Conservation (phyloP, 2,888 invertebrate genomes). For the Entomobrya multifasciata region DNA sequence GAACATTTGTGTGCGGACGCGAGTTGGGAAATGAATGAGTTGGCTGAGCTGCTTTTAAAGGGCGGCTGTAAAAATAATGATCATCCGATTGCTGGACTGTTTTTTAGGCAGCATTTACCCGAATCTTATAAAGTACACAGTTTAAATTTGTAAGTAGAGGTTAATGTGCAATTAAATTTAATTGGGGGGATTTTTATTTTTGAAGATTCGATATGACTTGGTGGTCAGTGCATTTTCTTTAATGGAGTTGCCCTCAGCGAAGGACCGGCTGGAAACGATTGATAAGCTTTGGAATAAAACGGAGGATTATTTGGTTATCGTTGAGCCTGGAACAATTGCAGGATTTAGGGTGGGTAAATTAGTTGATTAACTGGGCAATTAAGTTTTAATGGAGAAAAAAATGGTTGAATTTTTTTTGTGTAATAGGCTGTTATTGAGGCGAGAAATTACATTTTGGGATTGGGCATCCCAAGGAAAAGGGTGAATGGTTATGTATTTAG, state of each 20-base stretch:
- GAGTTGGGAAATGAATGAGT: constrained; percentile 90
- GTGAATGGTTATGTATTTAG: constrained; percentile 85
- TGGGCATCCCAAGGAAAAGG: constrained; percentile 79
- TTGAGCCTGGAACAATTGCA: constrained; percentile 91
- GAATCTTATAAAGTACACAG: constrained; percentile 83
- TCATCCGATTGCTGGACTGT: constrained; percentile 85
- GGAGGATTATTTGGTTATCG: constrained; percentile 89
- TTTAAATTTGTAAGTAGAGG: neutral
- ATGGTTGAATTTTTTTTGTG: constrained; percentile 49
- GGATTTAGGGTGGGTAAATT: constrained; percentile 87
- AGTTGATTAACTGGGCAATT: neutral
- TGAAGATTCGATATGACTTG: constrained; percentile 89
- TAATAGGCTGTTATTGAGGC: constrained; percentile 88
- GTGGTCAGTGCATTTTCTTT: constrained; percentile 91
- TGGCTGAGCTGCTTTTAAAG: constrained; percentile 88
- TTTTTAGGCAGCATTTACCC: constrained; percentile 91
- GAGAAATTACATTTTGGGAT: constrained; percentile 88
- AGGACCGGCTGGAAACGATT: constrained; percentile 86
- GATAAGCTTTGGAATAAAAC: constrained; percentile 94
- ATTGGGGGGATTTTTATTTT: too few species aligned
- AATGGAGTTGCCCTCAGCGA: constrained; percentile 88
- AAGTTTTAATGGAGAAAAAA: too few species aligned
- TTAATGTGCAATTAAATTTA: too few species aligned
- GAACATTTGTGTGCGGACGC: constrained; percentile 94
- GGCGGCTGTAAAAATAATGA: constrained; percentile 86